Evolutionary conservation across 2,888 invertebrate species (phyloP), one percentile per base, ranked within the genome.

Genomic region (Thumatha senex): DNA sequence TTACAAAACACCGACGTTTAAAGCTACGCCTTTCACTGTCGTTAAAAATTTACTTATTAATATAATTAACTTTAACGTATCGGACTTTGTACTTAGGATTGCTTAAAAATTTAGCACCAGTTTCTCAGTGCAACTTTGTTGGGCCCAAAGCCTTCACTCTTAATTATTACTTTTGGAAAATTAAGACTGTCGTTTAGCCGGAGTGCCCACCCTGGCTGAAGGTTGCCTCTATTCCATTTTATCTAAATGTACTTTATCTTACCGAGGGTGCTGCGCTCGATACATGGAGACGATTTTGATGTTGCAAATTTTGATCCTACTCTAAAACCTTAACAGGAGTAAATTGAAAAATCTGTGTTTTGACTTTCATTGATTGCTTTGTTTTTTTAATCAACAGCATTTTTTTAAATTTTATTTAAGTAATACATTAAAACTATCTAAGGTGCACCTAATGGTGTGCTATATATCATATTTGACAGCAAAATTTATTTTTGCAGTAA

Each of bases 81-180:
- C 84, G 84, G 84, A 89, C 88, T 89, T 89, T 75, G 79, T 89
- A 88, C 90, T 89, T 88, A 89, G 74, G 82, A 78, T 80, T 86
- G 80, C 84, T 91, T 90, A 91, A 90, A 91, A 89, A 91, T 90
- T 88, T 86, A 89, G 75, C 84, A 71, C 68, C 80, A 74, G 82
- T 78, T 75, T 76, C 76, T 70, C 72, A 63, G 72, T 73, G 74
- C 75, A 80, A 81, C 80, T 78, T 72, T 74, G 72, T 74, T 78
- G 78, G 78, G 85, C 61, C 84, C 81, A 76, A 80, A 82, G 79
- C 83, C 84, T 91, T 91, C 91, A 88, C 88, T 92, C 90, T 90
- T 92, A 91, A 92, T 92, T 92, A 92, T 91, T 91, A 92, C 92
- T 91, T 91, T 89, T 89, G 87, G 84, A 89, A 89, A 92, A 92